These are phyloP conservation scores for Musca vetustissima DNA, from an alignment of 1,140 invertebrate genomes.

Conservation along the genomic window DNA sequence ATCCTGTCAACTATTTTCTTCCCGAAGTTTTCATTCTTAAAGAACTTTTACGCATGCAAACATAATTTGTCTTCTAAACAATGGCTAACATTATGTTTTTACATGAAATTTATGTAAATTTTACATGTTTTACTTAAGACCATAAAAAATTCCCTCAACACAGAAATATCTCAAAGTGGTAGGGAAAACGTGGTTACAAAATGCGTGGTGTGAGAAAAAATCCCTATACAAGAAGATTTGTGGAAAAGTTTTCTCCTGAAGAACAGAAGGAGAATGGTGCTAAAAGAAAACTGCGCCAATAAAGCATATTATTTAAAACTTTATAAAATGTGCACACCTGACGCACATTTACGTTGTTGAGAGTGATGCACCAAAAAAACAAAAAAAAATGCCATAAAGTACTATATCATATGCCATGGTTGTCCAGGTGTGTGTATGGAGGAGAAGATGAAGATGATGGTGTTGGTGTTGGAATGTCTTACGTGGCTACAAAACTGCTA, in stretches of 20 bases:
- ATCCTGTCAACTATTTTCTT: too few relatives aligned
- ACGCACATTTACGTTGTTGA: background rate
- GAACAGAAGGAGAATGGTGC: too few relatives aligned
- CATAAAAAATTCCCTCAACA: background rate
- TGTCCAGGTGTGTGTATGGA: too few relatives aligned
- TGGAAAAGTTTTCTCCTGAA: background rate
- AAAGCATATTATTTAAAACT: slow-evolving; percentile 17
- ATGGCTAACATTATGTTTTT: slow-evolving; percentile 12
- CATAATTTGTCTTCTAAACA: too few relatives aligned
- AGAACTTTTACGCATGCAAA: too few relatives aligned
- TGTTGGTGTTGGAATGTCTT: too few relatives aligned
- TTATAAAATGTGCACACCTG: slow-evolving; percentile 23
- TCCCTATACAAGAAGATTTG: background rate
- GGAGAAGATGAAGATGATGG: too few relatives aligned
- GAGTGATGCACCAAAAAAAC: slow-evolving; percentile 7
- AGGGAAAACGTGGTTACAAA: too few relatives aligned
- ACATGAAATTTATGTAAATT: slow-evolving; percentile 22
- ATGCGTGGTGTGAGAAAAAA: background rate
- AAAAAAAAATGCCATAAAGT: slow-evolving; percentile 9
- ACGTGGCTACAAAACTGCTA: too few relatives aligned
- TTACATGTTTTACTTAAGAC: slow-evolving; percentile 19
- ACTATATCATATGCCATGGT: background rate
- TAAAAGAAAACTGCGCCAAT: background rate
- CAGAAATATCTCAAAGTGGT: too few relatives aligned
- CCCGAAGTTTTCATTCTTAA: too few relatives aligned